Conservation (phyloP, 1,140 invertebrate genomes). For the Drosophila pseudoananassae region DNA sequence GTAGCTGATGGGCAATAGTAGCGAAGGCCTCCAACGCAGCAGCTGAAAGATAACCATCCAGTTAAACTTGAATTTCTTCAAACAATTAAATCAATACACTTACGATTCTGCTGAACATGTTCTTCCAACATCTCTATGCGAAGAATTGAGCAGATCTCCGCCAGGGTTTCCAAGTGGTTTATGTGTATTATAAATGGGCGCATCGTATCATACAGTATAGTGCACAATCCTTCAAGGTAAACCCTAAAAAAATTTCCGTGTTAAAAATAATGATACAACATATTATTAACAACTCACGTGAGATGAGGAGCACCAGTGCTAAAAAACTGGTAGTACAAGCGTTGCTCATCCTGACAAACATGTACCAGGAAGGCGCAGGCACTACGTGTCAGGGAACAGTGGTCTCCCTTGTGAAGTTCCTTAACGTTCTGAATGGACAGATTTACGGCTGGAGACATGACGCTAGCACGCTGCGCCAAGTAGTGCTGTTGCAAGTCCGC, state of each 20-base stretch:
- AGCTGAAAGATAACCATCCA: constrained; percentile 68
- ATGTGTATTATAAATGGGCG: constrained; percentile 98
- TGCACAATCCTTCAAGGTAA: constrained; percentile 94
- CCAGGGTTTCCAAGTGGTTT: constrained; percentile 98
- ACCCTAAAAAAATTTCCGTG: constrained; percentile 83
- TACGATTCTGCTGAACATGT: constrained; percentile 94
- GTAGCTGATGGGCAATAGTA: constrained; percentile 91
- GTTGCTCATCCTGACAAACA: constrained; percentile 96
- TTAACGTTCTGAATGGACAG: constrained; percentile 90
- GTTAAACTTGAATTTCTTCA: neutral
- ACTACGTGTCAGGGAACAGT: constrained; percentile 94
- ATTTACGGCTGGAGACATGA: constrained; percentile 88
- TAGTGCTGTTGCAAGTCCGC: constrained; percentile 94
- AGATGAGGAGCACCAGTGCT: constrained; percentile 87
- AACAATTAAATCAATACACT: constrained; percentile 58
- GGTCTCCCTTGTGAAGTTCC: constrained; percentile 90
- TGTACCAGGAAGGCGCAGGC: constrained; percentile 95
- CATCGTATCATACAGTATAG: constrained; percentile 95
- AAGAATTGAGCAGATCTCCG: constrained; percentile 97
- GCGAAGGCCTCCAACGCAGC: constrained; percentile 93
- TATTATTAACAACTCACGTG: constrained; percentile 85
- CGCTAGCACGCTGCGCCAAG: constrained; percentile 89
- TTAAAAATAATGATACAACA: neutral
- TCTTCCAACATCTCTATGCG: constrained; percentile 97
- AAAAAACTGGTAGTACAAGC: constrained; percentile 96